phyloP scores from a whole-genome alignment of 1,140 invertebrate species.

The Asobara japonica region DNA sequence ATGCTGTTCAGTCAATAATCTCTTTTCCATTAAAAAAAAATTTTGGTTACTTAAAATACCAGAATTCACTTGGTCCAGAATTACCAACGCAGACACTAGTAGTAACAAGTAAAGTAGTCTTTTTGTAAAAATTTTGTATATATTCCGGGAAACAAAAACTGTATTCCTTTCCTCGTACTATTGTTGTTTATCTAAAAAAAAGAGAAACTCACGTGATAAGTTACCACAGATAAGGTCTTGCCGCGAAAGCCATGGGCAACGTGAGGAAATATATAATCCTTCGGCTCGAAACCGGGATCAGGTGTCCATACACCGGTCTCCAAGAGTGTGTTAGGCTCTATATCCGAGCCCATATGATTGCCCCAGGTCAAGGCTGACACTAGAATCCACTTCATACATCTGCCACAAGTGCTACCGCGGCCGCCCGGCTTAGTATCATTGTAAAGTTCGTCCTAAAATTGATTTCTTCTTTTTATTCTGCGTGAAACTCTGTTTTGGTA shows the following conservation, averaged over 20 bases:
- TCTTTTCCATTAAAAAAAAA: no score
- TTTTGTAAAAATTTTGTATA: no score
- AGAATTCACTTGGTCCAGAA: no score
- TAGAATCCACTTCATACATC: constrained; percentile 74
- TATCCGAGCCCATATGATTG: constrained; percentile 50
- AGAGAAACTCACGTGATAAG: constrained; percentile 72
- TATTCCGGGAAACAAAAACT: no score
- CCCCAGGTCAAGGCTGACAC: constrained; percentile 77
- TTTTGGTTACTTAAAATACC: no score
- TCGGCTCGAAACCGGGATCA: constrained; percentile 72
- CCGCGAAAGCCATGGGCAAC: constrained; percentile 80
- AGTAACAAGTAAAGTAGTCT: no score
- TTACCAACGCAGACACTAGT: no score
- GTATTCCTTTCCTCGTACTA: no score
- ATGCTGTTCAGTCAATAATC: no score
- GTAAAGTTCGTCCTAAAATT: constrained; percentile 25
- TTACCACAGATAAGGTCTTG: constrained; percentile 74
- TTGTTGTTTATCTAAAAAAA: no score
- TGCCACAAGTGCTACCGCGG: constrained; percentile 66
- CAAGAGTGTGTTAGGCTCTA: constrained; percentile 61
- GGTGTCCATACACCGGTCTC: constrained; percentile 80
- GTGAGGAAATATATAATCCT: constrained; percentile 82
- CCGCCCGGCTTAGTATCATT: background rate
- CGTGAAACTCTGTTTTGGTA: background rate
- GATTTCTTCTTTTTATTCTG: background rate